Conservation (phyloP, 2,113 vertebrate genomes). For the Bubo blakistoni region DNA sequence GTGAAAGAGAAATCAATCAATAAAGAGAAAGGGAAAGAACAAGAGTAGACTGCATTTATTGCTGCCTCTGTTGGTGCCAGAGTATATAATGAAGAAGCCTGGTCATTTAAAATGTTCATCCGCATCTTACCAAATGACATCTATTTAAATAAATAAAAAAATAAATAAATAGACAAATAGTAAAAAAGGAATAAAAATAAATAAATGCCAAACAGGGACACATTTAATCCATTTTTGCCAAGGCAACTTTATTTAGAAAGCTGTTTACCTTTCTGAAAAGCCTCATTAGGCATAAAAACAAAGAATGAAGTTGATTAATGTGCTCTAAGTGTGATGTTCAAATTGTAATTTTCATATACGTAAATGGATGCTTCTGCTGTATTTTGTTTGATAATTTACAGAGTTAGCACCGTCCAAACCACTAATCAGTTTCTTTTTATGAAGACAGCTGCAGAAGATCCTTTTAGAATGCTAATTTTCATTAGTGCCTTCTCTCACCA, state of each 20-base stretch:
- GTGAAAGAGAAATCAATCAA: slow-evolving; percentile 48
- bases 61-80: not conserved
- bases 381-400: slow-evolving; percentile 84
- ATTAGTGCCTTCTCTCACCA: slow-evolving; percentile 62
- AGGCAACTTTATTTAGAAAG: slow-evolving; percentile 79
- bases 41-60: slow-evolving; percentile 7
- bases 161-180: not conserved
- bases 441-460: slow-evolving; percentile 77
- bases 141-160: not conserved
- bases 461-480: slow-evolving; percentile 78
- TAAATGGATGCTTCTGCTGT: slow-evolving; percentile 76
- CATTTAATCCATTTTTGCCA: slow-evolving; percentile 70
- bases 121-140: not conserved
- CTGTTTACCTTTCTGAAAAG: slow-evolving; percentile 79
- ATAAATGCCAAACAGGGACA: not conserved
- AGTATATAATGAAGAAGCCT: not conserved
- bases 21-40: not conserved
- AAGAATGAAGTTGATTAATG: slow-evolving; percentile 85
- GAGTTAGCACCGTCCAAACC: slow-evolving; percentile 78
- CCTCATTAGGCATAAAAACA: slow-evolving; percentile 81
- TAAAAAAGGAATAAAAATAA: not conserved
- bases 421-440: slow-evolving; percentile 82
- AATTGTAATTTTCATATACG: slow-evolving; percentile 79
- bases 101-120: slow-evolving; percentile 15
- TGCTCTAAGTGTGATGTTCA: slow-evolving; percentile 78